phyloP scores from a whole-genome alignment of 2,888 invertebrate species.

The Athalia cordata region DNA sequence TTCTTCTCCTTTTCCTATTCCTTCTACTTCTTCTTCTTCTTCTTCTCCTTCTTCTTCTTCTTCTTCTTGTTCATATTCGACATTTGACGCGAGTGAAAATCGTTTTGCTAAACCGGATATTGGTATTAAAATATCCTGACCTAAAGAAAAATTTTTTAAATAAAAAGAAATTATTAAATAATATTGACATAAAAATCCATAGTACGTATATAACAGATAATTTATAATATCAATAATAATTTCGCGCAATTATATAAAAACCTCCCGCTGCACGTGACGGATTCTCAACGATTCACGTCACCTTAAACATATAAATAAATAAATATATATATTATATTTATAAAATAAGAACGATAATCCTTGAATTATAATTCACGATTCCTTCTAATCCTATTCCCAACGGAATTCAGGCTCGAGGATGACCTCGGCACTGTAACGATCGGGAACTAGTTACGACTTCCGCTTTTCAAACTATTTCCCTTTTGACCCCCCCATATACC shows the following conservation, averaged over 20 bases:
- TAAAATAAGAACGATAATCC: too few species aligned
- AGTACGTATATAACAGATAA: too few species aligned
- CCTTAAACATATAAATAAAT: too few species aligned
- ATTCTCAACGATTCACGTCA: too few species aligned
- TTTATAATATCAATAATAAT: neutral
- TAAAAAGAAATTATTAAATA: too few species aligned
- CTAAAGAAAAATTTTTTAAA: constrained; percentile 50
- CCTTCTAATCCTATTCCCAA: neutral
- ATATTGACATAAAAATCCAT: too few species aligned
- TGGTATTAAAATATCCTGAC: constrained; percentile 62
- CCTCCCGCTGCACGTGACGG: too few species aligned
- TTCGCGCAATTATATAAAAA: neutral
- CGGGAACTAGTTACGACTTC: constrained; percentile 13
- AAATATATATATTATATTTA: too few species aligned
- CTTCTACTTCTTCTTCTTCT: too few species aligned
- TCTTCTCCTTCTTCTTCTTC: constrained; percentile 45
- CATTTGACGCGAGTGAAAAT: neutral
- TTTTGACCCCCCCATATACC: neutral
- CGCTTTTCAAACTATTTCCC: constrained; percentile 34
- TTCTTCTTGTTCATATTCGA: neutral
- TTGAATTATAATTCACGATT: too few species aligned
- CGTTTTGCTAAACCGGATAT: constrained; percentile 54
- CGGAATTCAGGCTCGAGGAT: constrained; percentile 15
- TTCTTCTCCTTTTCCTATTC: too few species aligned
- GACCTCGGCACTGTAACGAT: constrained; percentile 34